A percentile compares a stretch with the other conserved stretches of the same genome.
Evolutionary conservation across 2,888 invertebrate genomes (phyloP).

Genomic region (Epinotia demarniana): DNA sequence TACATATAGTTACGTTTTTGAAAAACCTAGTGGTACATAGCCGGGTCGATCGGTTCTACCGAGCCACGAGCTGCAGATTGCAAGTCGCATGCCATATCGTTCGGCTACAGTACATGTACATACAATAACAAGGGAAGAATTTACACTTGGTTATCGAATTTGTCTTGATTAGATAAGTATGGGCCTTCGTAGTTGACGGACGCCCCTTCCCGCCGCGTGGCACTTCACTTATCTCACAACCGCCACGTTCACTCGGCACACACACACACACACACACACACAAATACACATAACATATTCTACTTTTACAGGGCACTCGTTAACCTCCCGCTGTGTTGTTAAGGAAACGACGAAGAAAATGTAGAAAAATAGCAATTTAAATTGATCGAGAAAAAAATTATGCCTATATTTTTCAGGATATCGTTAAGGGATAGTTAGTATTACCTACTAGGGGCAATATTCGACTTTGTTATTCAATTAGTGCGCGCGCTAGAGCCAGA

Average conservation of each 20-base stretch:
- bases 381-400: neutral
- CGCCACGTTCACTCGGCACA: neutral
- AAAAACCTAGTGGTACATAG: neutral
- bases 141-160: neutral
- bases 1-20: too few species aligned
- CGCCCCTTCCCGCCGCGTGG: neutral
- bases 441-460: neutral
- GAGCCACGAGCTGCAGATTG: too few species aligned
- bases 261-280: neutral
- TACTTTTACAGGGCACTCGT: neutral
- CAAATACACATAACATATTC: neutral
- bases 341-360: neutral
- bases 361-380: neutral
- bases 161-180: neutral
- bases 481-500: too few species aligned
- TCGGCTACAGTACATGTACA: too few species aligned
- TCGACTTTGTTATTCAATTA: neutral
- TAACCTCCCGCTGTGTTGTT: too few species aligned
- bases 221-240: neutral
- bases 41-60: too few species aligned
- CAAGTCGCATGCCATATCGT: too few species aligned
- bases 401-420: neutral
- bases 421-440: neutral
- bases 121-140: too few species aligned
- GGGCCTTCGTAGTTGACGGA: neutral